A percentile compares a stretch with the other conserved stretches of the same genome.
These are phyloP conservation scores for Globodera rostochiensis DNA, from an alignment of 1,140 invertebrate species.

Conservation along the genomic window DNA sequence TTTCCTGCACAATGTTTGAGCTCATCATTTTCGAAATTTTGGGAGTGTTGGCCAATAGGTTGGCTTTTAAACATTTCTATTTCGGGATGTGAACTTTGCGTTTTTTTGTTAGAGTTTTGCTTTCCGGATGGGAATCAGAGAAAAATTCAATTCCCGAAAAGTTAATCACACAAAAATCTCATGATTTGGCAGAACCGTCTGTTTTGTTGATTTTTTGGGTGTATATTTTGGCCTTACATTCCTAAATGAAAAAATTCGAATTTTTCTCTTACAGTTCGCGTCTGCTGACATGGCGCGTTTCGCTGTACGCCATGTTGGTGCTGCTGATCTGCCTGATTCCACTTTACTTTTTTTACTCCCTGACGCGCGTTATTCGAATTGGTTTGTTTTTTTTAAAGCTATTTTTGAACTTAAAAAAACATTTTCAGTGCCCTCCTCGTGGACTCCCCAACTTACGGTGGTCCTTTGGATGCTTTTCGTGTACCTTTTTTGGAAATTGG, in stretches of 20 bases:
- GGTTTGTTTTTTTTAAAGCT: constrained; percentile 72
- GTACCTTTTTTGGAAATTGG: constrained; percentile 97
- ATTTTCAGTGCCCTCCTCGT: constrained; percentile 76
- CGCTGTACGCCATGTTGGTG: constrained; percentile 85
- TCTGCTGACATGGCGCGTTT: constrained; percentile 43
- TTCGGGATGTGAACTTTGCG: not conserved
- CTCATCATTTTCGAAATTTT: constrained; percentile 99
- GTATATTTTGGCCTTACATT: too few species aligned
- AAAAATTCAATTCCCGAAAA: not conserved
- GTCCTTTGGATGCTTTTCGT: constrained; percentile 87
- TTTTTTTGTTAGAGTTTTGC: not conserved
- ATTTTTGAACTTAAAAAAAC: constrained; percentile 1
- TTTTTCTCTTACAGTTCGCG: constrained; percentile 35
- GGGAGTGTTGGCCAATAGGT: constrained; percentile 82
- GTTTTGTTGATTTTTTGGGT: not conserved
- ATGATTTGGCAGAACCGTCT: constrained; percentile 13
- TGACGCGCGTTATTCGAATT: constrained; percentile 85
- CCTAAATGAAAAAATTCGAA: too few species aligned
- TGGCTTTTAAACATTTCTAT: constrained; percentile 53
- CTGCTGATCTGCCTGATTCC: constrained; percentile 94
- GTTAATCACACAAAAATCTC: not conserved
- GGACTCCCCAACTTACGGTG: constrained; percentile 79
- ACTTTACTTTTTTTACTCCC: constrained; percentile 93
- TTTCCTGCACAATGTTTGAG: constrained; percentile 99
- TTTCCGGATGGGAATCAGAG: too few species aligned